phyloP scores from a whole-genome alignment of 2,113 vertebrate genomes.

The Crotalus tigris region DNA sequence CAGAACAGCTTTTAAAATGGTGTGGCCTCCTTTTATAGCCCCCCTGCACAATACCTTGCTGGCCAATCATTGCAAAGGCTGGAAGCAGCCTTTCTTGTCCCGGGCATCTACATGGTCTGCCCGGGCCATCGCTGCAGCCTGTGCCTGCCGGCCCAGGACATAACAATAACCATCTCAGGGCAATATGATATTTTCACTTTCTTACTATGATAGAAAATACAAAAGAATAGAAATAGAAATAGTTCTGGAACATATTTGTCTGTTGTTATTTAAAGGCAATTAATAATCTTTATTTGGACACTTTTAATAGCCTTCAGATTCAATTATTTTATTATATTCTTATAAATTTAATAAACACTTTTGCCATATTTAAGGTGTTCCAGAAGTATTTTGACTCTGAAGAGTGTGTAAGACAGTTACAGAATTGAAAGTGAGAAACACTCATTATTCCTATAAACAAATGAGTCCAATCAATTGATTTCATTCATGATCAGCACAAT shows the following conservation, averaged over 20 bases:
- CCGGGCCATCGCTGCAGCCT: too few species aligned
- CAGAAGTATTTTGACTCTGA: neutral
- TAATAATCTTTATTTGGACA: neutral
- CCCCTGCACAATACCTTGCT: too few species aligned
- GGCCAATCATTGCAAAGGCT: too few species aligned
- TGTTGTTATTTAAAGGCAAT: neutral
- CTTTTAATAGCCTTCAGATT: neutral
- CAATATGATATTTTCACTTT: neutral
- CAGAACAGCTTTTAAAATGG: too few species aligned
- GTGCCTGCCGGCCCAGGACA: too few species aligned
- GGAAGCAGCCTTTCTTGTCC: too few species aligned
- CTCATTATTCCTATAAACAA: neutral
- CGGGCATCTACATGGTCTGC: too few species aligned
- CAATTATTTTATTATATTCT: neutral
- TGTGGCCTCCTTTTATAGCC: too few species aligned
- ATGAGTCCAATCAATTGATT: neutral
- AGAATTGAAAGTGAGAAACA: neutral
- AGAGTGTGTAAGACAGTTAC: neutral
- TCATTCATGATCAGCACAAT: neutral
- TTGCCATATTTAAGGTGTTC: neutral
- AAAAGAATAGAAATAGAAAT: constrained; percentile 34
- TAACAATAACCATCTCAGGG: constrained; percentile 23
- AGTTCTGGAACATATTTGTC: neutral
- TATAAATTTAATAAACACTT: neutral
- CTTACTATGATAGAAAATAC: constrained; percentile 28